These are phyloP conservation scores for Podarcis lilfordi DNA, from an alignment of 2,797 vertebrate genomes.

Conservation along the genomic window DNA sequence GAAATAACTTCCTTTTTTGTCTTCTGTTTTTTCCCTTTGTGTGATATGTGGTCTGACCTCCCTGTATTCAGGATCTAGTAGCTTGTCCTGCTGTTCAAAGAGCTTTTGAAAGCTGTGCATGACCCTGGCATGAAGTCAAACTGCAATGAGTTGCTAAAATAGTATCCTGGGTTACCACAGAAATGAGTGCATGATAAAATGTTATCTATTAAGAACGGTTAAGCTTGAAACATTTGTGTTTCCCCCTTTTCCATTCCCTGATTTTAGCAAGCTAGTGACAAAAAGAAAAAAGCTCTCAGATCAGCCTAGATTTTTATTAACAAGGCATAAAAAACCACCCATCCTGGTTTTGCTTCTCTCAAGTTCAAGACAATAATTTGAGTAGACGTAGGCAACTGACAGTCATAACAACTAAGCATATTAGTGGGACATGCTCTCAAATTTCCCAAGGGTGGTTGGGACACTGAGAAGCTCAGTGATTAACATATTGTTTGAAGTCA, in stretches of 20 bases:
- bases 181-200: not conserved
- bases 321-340: not conserved
- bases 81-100: not conserved
- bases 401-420: constrained; percentile 6
- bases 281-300: not conserved
- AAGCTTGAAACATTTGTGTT: constrained; percentile 6
- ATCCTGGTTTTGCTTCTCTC: not conserved
- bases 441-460: constrained; percentile 18
- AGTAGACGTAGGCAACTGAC: constrained; percentile 21
- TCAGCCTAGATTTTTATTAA: not conserved
- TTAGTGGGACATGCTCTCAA: not conserved
- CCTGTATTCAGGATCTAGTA: too few species aligned
- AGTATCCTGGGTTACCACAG: not conserved
- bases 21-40: not conserved
- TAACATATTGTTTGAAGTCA: constrained; percentile 9
- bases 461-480: constrained; percentile 13
- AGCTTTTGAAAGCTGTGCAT: not conserved
- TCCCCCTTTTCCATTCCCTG: not conserved
- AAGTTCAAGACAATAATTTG: not conserved
- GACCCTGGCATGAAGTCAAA: not conserved
- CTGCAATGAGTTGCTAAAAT: not conserved
- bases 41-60: too few species aligned
- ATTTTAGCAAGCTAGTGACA: not conserved
- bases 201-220: not conserved
- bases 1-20: not conserved